Base-by-base conservation (phyloP, 2,113 vertebrate species). In the Otocyon megalotis region DNA sequence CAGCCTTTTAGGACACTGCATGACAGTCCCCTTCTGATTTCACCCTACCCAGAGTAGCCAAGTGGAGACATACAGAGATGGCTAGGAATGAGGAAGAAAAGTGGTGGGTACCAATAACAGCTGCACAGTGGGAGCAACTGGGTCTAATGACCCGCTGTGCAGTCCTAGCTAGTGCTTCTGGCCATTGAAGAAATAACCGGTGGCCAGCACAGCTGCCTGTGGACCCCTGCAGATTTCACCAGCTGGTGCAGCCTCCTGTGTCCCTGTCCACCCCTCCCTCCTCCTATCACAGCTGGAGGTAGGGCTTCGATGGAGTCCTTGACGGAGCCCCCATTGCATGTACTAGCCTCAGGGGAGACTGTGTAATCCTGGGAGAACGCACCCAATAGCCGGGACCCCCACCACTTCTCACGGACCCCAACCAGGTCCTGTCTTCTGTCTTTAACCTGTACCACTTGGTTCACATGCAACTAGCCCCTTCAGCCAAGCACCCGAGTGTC, bases 301-400 rank as follows among this genome's bases (percentile, higher is more conserved):
- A 16, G 8, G 50, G 54, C 48, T 69, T 32, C 2, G 26, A 32
- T 30, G n/a, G 20, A 1, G 2, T 13, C 2, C 32, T 37, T 58
- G 13, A 84, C 8, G 10, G 16, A 0, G 37, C 37, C 22, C 7
- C 60, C 37, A 10, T 3, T 4, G 16, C 9, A 2, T 0, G 24
- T 19, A 8, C 15, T 48, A 30, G 17, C 60, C 17, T 1, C 2
- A 13, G 26, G 67, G 26, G 53, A 17, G 10, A 56, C 86, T 56
- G 48, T 0, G 50, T 9, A 28, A 35, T 35, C 69, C 8, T 1
- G 3, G 65, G 53, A 35, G 1, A 58, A 24, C 19, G 32, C 4
- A 19, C 86, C 32, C 19, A 71, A 15, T 8, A 32, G 2, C 86
- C 35, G 74, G 86, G 53, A 28, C 11, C 56, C 35, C n/a, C 37